These are phyloP conservation scores for Lobophora halterata DNA, from an alignment of 2,888 invertebrate species.

Conservation along the genomic window DNA sequence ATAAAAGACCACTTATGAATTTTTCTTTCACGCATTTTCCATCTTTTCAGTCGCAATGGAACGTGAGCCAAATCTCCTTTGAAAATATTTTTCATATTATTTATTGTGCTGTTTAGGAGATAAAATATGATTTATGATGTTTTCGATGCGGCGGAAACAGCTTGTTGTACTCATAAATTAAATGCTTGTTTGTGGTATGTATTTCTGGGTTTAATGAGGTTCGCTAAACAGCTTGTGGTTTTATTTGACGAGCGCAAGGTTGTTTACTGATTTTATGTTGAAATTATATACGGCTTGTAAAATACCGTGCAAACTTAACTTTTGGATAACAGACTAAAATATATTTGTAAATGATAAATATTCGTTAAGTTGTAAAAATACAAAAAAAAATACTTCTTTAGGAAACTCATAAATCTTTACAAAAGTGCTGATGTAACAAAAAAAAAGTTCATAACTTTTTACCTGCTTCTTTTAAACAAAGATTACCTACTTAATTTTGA, in stretches of 20 bases:
- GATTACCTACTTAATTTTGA: too few relatives aligned
- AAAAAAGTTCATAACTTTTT: too few relatives aligned
- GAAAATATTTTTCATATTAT: slow-evolving; percentile 2
- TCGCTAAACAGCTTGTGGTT: slow-evolving; percentile 5
- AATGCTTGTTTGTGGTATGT: slow-evolving; percentile 18
- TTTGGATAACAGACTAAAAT: too few relatives aligned
- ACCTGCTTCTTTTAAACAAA: too few relatives aligned
- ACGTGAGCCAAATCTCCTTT: not conserved
- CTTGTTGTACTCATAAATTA: slow-evolving; percentile 14
- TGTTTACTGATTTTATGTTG: slow-evolving; percentile 1
- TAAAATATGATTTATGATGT: slow-evolving; percentile 24
- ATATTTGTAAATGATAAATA: too few relatives aligned
- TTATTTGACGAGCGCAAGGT: not conserved
- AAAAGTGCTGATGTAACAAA: too few relatives aligned
- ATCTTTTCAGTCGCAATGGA: not conserved
- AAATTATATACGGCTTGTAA: too few relatives aligned
- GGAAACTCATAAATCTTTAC: too few relatives aligned
- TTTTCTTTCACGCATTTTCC: not conserved
- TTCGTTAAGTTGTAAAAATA: too few relatives aligned
- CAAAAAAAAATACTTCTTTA: too few relatives aligned
- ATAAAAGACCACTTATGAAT: not conserved
- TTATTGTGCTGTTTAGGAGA: slow-evolving; percentile 14
- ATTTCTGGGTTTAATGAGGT: slow-evolving; percentile 13
- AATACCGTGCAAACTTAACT: too few relatives aligned
- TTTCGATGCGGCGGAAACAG: slow-evolving; percentile 16